phyloP scores from a whole-genome alignment of 2,113 vertebrate genomes.

The Sturnus vulgaris region DNA sequence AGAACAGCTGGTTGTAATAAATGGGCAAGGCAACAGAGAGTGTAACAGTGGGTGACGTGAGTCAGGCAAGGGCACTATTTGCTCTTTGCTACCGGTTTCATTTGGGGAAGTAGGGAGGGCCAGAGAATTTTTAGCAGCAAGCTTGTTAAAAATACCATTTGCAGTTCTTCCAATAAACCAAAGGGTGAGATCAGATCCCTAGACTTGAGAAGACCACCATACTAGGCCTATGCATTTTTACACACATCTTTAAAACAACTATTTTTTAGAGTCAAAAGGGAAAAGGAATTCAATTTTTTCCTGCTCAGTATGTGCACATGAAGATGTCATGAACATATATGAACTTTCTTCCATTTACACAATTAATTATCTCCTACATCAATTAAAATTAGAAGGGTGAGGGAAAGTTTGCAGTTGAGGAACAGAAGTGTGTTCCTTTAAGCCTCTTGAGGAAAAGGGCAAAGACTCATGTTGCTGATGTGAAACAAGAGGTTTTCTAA shows the following conservation, averaged over 20 bases:
- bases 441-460: not conserved
- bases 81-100: not conserved
- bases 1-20: not conserved
- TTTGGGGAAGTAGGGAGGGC: not conserved
- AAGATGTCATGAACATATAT: not conserved
- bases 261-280: not conserved
- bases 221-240: not conserved
- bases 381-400: not conserved
- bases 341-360: not conserved
- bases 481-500: not conserved
- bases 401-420: not conserved
- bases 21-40: not conserved
- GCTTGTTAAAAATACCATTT: not conserved
- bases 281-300: not conserved
- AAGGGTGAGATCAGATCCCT: not conserved
- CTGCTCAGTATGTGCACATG: not conserved
- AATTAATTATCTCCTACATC: not conserved
- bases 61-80: not conserved
- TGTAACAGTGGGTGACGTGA: accelerated
- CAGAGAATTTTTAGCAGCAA: not conserved
- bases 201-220: not conserved
- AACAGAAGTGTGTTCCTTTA: not conserved
- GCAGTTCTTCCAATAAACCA: not conserved
- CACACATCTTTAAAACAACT: not conserved
- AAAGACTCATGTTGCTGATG: not conserved